Evolutionary conservation across 2,888 invertebrate species (phyloP).

Genomic region (Exephanes ischioxanthus): DNA sequence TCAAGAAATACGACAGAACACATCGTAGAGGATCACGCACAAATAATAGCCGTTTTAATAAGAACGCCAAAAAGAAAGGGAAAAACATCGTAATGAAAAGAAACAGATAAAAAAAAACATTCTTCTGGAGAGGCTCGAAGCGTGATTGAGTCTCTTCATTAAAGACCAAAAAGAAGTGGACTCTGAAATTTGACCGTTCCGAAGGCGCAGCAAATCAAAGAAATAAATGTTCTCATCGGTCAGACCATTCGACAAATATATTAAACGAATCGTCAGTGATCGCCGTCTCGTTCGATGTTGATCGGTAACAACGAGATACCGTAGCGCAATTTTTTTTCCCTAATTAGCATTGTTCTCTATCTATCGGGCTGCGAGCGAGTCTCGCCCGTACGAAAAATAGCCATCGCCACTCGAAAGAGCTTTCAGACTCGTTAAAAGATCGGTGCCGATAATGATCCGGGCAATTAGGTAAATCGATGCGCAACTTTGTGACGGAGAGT

Average conservation of each 20-base stretch:
- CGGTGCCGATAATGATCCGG: slow-evolving; percentile 37
- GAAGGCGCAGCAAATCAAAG: too few relatives aligned
- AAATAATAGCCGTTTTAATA: too few relatives aligned
- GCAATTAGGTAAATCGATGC: slow-evolving; percentile 51
- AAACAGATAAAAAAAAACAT: too few relatives aligned
- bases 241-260: background rate
- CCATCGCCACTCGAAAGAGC: background rate
- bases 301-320: background rate
- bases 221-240: too few relatives aligned
- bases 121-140: too few relatives aligned
- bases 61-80: too few relatives aligned
- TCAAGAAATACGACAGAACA: too few relatives aligned
- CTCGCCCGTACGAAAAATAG: background rate
- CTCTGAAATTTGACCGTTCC: too few relatives aligned
- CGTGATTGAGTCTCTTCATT: too few relatives aligned
- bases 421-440: slow-evolving; percentile 8
- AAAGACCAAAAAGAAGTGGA: too few relatives aligned
- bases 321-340: background rate
- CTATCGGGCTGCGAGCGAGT: background rate
- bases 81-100: too few relatives aligned
- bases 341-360: background rate
- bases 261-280: background rate
- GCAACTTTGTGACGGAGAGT: slow-evolving; percentile 14
- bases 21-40: too few relatives aligned
- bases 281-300: background rate